Base-by-base conservation (phyloP, 2,888 invertebrate species). In the Diploptera punctata region DNA sequence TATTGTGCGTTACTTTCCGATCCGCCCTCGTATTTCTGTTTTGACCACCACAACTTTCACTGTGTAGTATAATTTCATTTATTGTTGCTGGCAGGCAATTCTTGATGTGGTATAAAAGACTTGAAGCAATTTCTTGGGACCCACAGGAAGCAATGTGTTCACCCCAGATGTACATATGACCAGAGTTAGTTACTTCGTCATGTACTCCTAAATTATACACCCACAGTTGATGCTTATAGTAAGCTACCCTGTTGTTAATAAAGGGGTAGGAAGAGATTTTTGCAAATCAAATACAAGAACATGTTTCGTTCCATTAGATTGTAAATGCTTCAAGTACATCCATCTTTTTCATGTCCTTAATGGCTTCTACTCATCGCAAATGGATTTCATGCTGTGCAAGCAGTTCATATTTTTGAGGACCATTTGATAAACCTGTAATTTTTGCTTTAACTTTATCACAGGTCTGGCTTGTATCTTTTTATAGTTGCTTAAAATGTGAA, bases 121-220 rank as follows among this genome's bases (percentile, higher is more conserved):
- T 80, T 5, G 77, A 78, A 16, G 76, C 79, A 57, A 79, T 77
- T 75, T 80, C 79, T 71, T 79, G 76, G 7, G 78, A 75, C 18
- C 79, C 79, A 54, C 24, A 7, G 4, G 19, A 9, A 54, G 54
- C 18, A 54, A 54, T 10, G 1, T 18, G 24, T 24, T 79, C 78
- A 74, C 79, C 67, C 78, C 78, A 79, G 10, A 77, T 74, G 77
- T 74, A 79, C 77, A 79, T 79, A 52, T 21, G 1, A 10, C 67
- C 73, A 19, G 74, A 70, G 21, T 76, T 68, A 74, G 76, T 62
- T 60, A 69, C 76, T 29, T 16, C 69, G 73, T 77, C 68, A 49
- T 76, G 73, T 44, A 76, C 70, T 54, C 75, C 76, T 44, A 77
- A 60, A 44, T 75, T 76, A 73, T 77, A 78, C 33, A 77, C 78